Evolutionary conservation across 1,140 invertebrate species (phyloP), one percentile per base, ranked within the genome.

Genomic region (Adelges cooleyi): DNA sequence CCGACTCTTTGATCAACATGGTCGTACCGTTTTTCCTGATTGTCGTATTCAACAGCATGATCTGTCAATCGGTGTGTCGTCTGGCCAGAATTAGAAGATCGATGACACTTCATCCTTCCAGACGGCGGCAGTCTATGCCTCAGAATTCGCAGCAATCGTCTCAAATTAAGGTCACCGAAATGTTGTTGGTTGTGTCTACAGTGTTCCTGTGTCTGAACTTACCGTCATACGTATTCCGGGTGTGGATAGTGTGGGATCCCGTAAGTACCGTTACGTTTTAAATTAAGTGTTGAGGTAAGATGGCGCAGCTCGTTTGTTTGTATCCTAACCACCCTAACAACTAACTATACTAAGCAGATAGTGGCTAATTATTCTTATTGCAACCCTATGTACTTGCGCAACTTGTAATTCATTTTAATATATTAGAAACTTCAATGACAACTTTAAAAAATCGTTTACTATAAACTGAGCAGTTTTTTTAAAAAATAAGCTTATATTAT

Each of bases 121-220:
- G 49, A 56, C 67, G 36, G 29, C 44, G 44, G 9, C 38, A 18
- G 18, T 36, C 23, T 17, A 52, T 10, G 46, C 23, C 3, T 11
- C 59, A 52, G n/a, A 66, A 59, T 17, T 67, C 66, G 3, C 66
- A 59, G 25, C 71, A 70, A 23, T 68, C 80, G 27, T 81, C 82
- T 18, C 83, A 86, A 69, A 75, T 78, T 4, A 86, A 85, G 71
- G 81, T 90, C 11, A 91, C 87, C 3, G 84, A 87, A 73, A 90
- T 90, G 84, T 77, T 92, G 11, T 77, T 92, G 0, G 76, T 90
- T 20, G 86, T 90, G 8, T 89, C 87, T 1, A 83, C 83, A 2
- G 84, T 87, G 1, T 92, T 90, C 73, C 80, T 92, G 1, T 77
- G 82, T 29, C 77, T 91, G 20, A 91, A 92, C 75, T 72, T 90